These are phyloP conservation scores for Coptodon bakossiorum DNA, from an alignment of 2,113 vertebrate genomes.

Conservation along the genomic window DNA sequence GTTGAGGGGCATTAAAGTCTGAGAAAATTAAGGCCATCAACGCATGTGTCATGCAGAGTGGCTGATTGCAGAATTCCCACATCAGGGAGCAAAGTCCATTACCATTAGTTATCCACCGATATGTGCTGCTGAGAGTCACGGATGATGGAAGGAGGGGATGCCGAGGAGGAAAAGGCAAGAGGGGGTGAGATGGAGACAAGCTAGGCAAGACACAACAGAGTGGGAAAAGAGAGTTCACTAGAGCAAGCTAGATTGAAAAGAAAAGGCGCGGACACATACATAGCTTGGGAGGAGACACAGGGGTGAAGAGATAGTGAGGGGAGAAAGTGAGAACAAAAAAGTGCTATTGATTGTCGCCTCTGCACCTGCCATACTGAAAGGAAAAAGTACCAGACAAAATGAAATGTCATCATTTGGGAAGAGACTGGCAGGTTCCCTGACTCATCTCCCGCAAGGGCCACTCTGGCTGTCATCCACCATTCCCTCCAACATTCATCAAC, in stretches of 20 bases:
- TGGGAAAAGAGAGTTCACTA: neutral
- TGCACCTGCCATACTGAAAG: conserved; percentile 25
- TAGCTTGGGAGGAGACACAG: neutral
- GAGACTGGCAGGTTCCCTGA: conserved; percentile 22
- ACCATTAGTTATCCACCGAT: conserved; percentile 60
- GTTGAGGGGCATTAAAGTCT: conserved; percentile 40
- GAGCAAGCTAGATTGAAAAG: neutral
- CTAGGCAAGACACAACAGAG: neutral
- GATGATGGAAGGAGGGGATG: conserved; percentile 18
- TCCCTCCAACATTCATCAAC: conserved; percentile 43
- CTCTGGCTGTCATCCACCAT: conserved; percentile 34
- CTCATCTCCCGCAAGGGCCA: conserved; percentile 16
- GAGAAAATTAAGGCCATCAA: conserved; percentile 56
- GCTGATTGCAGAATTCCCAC: conserved; percentile 63
- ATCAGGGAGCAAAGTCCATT: conserved; percentile 60
- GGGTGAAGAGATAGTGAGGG: neutral
- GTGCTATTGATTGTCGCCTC: conserved; percentile 37
- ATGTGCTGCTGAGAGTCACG: conserved; percentile 35
- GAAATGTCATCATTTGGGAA: conserved; percentile 62
- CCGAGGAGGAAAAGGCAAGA: neutral
- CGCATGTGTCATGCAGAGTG: conserved; percentile 32
- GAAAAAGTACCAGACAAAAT: conserved; percentile 39
- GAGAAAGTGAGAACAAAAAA: neutral
- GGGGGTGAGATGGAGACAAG: neutral
- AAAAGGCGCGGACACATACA: neutral